Conservation (phyloP, 1,140 invertebrate species). For the Saccostrea cuccullata region DNA sequence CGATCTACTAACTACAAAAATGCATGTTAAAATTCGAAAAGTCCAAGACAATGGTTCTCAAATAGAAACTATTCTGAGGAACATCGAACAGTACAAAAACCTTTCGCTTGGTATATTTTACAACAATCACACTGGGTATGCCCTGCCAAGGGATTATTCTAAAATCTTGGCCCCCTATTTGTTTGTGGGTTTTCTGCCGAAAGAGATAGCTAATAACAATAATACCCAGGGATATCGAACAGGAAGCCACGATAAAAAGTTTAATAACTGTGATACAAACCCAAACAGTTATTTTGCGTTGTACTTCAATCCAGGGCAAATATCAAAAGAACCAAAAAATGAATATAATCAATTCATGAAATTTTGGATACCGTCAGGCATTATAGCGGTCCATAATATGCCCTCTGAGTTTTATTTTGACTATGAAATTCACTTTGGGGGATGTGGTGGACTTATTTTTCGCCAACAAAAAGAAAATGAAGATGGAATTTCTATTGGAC, state of each 20-base stretch:
- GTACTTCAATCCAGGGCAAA: slow-evolving; percentile 44
- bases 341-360: not conserved
- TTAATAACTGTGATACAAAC: slow-evolving; percentile 48
- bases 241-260: not conserved
- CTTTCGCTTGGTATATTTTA: slow-evolving; percentile 36
- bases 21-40: slow-evolving; percentile 38
- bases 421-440: slow-evolving; percentile 51
- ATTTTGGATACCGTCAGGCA: slow-evolving; percentile 13
- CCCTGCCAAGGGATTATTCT: slow-evolving; percentile 12
- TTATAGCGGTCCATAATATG: not conserved
- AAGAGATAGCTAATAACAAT: not conserved
- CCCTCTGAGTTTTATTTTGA: slow-evolving; percentile 38
- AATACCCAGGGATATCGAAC: slow-evolving; percentile 49
- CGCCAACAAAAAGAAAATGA: not conserved
- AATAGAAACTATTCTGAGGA: slow-evolving; percentile 40
- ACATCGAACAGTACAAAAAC: slow-evolving; percentile 30
- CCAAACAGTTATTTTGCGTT: slow-evolving; percentile 53
- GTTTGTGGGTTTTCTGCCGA: slow-evolving; percentile 50
- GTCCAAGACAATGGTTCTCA: not conserved
- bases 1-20: slow-evolving; percentile 19
- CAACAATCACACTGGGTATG: slow-evolving; percentile 47
- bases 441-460: slow-evolving; percentile 45
- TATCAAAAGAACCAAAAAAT: not conserved
- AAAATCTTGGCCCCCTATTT: not conserved
- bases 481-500: slow-evolving; percentile 40